Conservation (phyloP, 2,888 invertebrate species). For the Macrophya alboannulata region DNA sequence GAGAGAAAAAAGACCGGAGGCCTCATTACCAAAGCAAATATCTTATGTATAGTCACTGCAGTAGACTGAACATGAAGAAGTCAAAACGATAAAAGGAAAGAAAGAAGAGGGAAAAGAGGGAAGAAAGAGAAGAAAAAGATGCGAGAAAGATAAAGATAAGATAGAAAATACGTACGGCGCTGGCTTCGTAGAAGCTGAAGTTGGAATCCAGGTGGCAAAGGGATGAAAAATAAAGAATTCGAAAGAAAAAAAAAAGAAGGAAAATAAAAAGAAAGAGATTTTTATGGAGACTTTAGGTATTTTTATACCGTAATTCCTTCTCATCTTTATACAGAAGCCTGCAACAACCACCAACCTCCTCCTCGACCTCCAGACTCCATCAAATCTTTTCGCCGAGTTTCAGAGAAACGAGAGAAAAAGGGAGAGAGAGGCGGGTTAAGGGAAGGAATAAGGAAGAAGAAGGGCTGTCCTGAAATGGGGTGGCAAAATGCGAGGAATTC, state of each 20-base stretch:
- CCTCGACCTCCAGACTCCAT: neutral
- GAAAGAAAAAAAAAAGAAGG: constrained; percentile 60
- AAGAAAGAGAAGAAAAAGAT: constrained; percentile 61
- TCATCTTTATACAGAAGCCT: neutral
- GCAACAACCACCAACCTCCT: neutral
- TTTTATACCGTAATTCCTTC: constrained; percentile 12
- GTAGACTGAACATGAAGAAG: constrained; percentile 66
- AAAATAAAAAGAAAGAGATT: constrained; percentile 59
- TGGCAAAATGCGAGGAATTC: constrained; percentile 9
- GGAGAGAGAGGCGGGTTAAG: neutral
- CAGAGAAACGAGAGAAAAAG: constrained; percentile 3
- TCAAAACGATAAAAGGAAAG: neutral
- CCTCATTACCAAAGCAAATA: constrained; percentile 80
- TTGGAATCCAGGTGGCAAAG: neutral
- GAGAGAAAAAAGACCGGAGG: constrained; percentile 64
- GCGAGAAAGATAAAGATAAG: constrained; percentile 52
- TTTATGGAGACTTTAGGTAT: constrained; percentile 57
- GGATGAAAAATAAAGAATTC: constrained; percentile 42
- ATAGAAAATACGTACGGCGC: neutral
- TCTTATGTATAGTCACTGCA: constrained; percentile 75
- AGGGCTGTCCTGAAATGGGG: constrained; percentile 6
- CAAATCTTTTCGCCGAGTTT: constrained; percentile 29
- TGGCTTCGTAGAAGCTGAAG: neutral
- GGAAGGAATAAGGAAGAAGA: constrained; percentile 12
- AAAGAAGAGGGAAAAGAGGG: constrained; percentile 11